A percentile compares a stretch with the other conserved stretches of the same genome.
These are phyloP conservation scores for Furcula furcula DNA, from an alignment of 2,888 invertebrate species.

Conservation along the genomic window DNA sequence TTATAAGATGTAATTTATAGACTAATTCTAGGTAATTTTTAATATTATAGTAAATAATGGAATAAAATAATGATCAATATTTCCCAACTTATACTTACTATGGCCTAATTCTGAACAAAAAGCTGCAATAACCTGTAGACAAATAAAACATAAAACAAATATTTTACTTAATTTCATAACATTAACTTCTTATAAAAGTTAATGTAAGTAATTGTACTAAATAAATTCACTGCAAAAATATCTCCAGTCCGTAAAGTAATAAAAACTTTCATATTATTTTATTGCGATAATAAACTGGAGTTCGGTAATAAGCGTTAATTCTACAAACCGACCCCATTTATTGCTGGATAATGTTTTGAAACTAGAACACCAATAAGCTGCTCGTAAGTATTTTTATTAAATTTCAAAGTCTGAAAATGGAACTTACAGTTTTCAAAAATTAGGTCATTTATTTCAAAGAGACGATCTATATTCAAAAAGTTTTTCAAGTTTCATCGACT, in stretches of 20 bases:
- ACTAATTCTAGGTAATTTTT: too few species aligned
- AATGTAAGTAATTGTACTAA: too few species aligned
- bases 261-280: not conserved
- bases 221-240: too few species aligned
- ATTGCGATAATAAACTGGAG: slow-evolving; percentile 2
- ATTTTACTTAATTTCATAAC: too few species aligned
- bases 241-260: not conserved
- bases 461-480: slow-evolving; percentile 50
- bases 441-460: slow-evolving; percentile 42
- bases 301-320: not conserved
- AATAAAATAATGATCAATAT: too few species aligned
- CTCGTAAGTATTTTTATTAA: slow-evolving; percentile 1
- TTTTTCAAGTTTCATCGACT: slow-evolving; percentile 40
- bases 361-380: not conserved
- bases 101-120: too few species aligned
- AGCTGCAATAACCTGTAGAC: too few species aligned
- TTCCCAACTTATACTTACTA: too few species aligned
- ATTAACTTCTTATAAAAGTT: too few species aligned
- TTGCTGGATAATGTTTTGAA: not conserved
- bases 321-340: not conserved
- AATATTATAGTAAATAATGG: too few species aligned
- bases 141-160: too few species aligned
- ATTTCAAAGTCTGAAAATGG: slow-evolving; percentile 21
- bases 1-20: too few species aligned
- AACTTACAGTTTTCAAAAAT: slow-evolving; percentile 41